phyloP scores from a whole-genome alignment of 2,113 vertebrate species.

The Cyrtonyx montezumae region DNA sequence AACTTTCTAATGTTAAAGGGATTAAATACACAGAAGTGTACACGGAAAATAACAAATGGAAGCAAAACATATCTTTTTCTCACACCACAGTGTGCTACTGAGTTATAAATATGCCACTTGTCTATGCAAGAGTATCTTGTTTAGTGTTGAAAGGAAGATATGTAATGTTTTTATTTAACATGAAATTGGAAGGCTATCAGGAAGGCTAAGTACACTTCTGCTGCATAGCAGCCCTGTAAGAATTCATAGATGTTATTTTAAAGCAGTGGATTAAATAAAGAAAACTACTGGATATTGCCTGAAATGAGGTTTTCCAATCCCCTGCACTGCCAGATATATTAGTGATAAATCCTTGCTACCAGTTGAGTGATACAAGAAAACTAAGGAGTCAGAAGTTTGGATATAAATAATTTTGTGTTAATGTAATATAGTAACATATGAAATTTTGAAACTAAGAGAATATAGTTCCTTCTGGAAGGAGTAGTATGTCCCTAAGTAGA shows the following conservation, averaged over 20 bases:
- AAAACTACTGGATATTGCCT: not conserved
- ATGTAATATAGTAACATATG: not conserved
- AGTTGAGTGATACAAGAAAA: not conserved
- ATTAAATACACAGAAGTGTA: not conserved
- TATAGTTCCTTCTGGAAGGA: not conserved
- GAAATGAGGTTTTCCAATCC: not conserved
- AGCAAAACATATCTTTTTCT: not conserved
- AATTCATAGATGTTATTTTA: not conserved
- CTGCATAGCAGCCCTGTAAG: not conserved
- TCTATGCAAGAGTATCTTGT: not conserved
- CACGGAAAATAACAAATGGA: not conserved
- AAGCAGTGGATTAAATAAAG: not conserved
- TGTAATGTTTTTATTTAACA: not conserved
- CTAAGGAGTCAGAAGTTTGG: not conserved
- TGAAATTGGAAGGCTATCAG: not conserved
- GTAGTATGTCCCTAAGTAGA: not conserved
- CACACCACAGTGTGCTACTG: not conserved
- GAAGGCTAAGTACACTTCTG: not conserved
- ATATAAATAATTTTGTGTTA: not conserved
- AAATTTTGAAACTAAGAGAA: not conserved
- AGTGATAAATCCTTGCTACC: not conserved
- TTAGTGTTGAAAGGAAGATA: not conserved
- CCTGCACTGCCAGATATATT: not conserved
- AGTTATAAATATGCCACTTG: not conserved
- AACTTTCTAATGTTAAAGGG: not conserved